Evolutionary conservation across 2,113 vertebrate genomes (phyloP).

Genomic region (Capra hircus): DNA sequence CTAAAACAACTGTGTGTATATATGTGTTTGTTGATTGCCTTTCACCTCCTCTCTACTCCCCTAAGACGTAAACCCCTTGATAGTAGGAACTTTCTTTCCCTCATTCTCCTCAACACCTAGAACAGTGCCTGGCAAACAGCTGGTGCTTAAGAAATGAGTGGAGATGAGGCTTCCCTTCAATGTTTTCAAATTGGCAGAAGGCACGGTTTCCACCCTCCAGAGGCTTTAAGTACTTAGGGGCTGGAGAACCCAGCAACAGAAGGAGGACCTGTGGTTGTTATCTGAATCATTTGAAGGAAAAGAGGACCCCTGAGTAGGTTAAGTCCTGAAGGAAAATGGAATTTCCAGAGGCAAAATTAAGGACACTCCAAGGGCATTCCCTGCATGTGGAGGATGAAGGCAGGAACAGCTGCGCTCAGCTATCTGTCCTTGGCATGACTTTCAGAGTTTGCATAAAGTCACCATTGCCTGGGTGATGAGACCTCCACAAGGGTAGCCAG

Average conservation of each 20-base stretch:
- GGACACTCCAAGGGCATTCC: background rate
- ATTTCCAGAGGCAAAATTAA: background rate
- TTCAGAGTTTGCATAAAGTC: background rate
- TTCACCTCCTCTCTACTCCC: background rate
- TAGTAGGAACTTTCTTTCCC: background rate
- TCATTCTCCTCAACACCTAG: background rate
- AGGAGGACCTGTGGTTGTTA: too few species aligned
- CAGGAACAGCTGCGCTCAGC: too few species aligned
- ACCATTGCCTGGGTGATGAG: background rate
- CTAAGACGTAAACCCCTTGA: background rate
- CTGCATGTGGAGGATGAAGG: rapidly evolving
- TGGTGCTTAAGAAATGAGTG: background rate
- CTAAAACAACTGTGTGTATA: background rate
- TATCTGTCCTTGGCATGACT: background rate
- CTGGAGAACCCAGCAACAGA: background rate
- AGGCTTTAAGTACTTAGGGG: background rate
- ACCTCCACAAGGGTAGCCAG: too few species aligned
- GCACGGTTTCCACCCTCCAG: background rate
- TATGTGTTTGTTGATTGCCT: background rate
- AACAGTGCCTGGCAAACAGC: background rate
- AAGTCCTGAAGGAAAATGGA: background rate
- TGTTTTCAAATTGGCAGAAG: background rate
- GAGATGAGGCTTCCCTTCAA: background rate
- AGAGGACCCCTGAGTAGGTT: background rate
- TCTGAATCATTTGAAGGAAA: background rate